Evolutionary conservation across 2,797 vertebrate genomes (phyloP).

Genomic region (Enteromius trimaculatus): DNA sequence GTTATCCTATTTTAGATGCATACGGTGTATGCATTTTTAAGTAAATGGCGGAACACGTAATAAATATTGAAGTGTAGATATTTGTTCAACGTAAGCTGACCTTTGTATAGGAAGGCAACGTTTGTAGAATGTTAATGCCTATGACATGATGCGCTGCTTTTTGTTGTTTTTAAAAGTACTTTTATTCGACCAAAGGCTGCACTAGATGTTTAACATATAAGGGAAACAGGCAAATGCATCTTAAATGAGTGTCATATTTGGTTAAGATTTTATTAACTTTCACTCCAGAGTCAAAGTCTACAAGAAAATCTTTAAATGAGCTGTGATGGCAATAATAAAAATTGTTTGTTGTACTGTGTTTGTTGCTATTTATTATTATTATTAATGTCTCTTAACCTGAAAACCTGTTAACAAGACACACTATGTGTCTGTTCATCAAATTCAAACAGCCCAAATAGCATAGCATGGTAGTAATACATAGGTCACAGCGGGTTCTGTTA

Average conservation of each 20-base stretch:
- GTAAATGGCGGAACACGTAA: slow-evolving; percentile 41
- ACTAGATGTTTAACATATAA: slow-evolving; percentile 24
- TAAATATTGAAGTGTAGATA: slow-evolving; percentile 42
- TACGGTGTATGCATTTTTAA: slow-evolving; percentile 51
- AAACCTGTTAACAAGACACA: not conserved
- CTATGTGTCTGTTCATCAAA: not conserved
- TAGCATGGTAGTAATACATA: not conserved
- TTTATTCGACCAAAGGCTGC: slow-evolving; percentile 52
- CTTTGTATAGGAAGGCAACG: slow-evolving; percentile 34
- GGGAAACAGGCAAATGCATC: slow-evolving; percentile 29
- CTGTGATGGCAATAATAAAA: slow-evolving; percentile 33
- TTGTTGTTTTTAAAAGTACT: slow-evolving; percentile 46
- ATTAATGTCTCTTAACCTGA: not conserved
- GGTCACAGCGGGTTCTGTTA: not conserved
- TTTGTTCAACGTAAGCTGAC: slow-evolving; percentile 28
- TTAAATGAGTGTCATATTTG: slow-evolving; percentile 13
- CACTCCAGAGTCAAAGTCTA: slow-evolving; percentile 13
- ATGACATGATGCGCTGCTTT: slow-evolving; percentile 48
- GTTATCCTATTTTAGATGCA: slow-evolving; percentile 50
- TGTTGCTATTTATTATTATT: not conserved
- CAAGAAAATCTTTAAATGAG: slow-evolving; percentile 7
- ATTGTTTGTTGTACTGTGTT: not conserved
- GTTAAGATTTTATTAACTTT: slow-evolving; percentile 40
- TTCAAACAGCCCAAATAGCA: not conserved
- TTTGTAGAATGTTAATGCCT: slow-evolving; percentile 35